A percentile compares a stretch with the other conserved stretches of the same genome.
These are phyloP conservation scores for Hylaeus volcanicus DNA, from an alignment of 1,140 invertebrate species.

Conservation along the genomic window DNA sequence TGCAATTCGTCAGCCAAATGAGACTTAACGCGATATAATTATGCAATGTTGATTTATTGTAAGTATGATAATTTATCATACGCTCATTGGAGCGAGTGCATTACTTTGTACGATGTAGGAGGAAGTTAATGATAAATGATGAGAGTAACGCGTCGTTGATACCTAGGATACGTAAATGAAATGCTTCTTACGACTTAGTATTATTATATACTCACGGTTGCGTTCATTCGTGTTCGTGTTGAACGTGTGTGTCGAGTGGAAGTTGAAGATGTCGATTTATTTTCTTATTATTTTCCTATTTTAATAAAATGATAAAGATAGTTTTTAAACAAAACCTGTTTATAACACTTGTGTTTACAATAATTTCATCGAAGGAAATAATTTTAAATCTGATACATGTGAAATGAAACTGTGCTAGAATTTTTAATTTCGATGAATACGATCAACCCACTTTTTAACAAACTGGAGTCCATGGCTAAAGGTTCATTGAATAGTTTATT, in stretches of 20 bases:
- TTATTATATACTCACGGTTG: constrained; percentile 37
- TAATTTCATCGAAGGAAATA: too few relatives aligned
- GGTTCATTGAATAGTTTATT: too few relatives aligned
- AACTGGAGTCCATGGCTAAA: too few relatives aligned
- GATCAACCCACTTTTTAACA: too few relatives aligned
- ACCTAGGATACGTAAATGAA: constrained; percentile 32
- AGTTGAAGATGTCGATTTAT: not conserved
- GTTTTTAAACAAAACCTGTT: too few relatives aligned
- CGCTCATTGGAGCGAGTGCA: constrained; percentile 29
- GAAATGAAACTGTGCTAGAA: too few relatives aligned
- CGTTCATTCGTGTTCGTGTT: not conserved
- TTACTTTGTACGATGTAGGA: constrained; percentile 49
- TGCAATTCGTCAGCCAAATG: constrained; percentile 60
- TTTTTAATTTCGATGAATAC: too few relatives aligned
- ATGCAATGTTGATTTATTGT: constrained; percentile 57
- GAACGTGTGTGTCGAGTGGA: not conserved
- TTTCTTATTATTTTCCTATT: too few relatives aligned
- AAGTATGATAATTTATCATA: constrained; percentile 59
- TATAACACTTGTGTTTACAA: too few relatives aligned
- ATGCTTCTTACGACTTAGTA: constrained; percentile 55
- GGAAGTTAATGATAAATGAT: constrained; percentile 17
- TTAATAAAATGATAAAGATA: too few relatives aligned
- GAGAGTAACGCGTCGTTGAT: constrained; percentile 28
- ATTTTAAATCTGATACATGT: too few relatives aligned
- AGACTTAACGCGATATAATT: constrained; percentile 56